Evolutionary conservation across 2,797 vertebrate species (phyloP).

Genomic region (Merluccius polli): DNA sequence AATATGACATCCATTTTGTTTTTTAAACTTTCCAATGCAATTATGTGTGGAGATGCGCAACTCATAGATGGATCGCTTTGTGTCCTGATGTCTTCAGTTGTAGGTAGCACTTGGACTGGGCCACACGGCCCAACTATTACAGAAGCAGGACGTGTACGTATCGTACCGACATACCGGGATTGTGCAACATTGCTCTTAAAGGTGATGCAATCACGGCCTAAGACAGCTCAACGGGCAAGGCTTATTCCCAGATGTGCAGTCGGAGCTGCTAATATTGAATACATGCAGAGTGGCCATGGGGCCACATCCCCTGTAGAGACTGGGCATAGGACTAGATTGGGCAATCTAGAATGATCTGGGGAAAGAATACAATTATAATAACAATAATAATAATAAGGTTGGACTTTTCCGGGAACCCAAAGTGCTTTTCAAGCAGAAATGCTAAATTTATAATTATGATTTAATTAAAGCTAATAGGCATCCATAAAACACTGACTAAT

Average conservation of each 20-base stretch:
- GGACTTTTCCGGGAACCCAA: not conserved
- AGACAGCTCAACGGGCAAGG: constrained; percentile 19
- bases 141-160: constrained; percentile 28
- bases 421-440: constrained; percentile 1
- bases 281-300: constrained; percentile 19
- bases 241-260: constrained; percentile 43
- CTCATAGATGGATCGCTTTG: not conserved
- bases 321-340: not conserved
- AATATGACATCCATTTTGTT: not conserved
- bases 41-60: not conserved
- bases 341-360: not conserved
- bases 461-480: not conserved
- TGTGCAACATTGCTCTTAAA: constrained; percentile 28
- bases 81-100: not conserved
- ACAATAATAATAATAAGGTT: not conserved
- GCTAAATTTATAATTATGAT: not conserved
- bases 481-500: not conserved
- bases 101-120: not conserved
- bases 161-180: constrained; percentile 27
- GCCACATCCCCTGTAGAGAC: constrained; percentile 7
- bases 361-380: not conserved
- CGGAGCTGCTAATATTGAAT: constrained; percentile 28
- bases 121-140: not conserved
- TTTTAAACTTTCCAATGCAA: not conserved
- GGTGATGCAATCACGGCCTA: constrained; percentile 37